These are phyloP conservation scores for Anableps anableps DNA, from an alignment of 2,797 vertebrate species.

Conservation along the genomic window DNA sequence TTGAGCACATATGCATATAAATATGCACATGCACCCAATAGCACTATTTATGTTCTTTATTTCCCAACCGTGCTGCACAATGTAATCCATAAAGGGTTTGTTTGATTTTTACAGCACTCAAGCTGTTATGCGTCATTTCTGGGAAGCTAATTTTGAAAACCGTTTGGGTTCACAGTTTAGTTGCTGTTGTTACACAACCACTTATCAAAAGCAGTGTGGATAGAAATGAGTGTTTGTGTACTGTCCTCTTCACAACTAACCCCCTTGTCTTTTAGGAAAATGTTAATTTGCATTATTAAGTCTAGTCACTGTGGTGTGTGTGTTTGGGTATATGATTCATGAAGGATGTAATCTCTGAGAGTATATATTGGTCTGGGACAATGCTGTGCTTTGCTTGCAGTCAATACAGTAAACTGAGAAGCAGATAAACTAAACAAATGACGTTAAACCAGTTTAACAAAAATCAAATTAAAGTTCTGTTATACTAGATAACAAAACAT, in stretches of 20 bases:
- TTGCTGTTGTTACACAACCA: constrained; percentile 50
- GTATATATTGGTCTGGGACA: constrained; percentile 14
- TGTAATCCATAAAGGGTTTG: constrained; percentile 47
- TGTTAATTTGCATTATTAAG: constrained; percentile 60
- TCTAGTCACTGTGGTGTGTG: constrained; percentile 52
- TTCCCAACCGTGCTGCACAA: constrained; percentile 42
- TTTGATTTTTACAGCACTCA: constrained; percentile 66
- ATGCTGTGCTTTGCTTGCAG: constrained; percentile 9
- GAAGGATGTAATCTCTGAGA: constrained; percentile 44
- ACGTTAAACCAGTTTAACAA: not conserved
- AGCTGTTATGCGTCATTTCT: constrained; percentile 68
- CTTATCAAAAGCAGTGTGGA: constrained; percentile 39
- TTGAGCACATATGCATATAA: constrained; percentile 10
- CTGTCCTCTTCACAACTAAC: constrained; percentile 16
- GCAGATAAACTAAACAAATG: not conserved
- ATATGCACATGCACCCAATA: constrained; percentile 28
- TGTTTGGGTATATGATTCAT: constrained; percentile 49
- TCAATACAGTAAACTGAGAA: constrained; percentile 22
- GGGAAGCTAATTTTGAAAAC: constrained; percentile 67
- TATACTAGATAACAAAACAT: not conserved
- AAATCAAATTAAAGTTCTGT: not conserved
- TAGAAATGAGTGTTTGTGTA: constrained; percentile 41
- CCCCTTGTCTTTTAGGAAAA: constrained; percentile 52
- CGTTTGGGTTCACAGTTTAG: constrained; percentile 46
- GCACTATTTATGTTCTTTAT: constrained; percentile 51